A percentile compares a stretch with the other conserved stretches of the same genome.
phyloP scores from a whole-genome alignment of 2,113 vertebrate species.

The Gallinago jamesoni region DNA sequence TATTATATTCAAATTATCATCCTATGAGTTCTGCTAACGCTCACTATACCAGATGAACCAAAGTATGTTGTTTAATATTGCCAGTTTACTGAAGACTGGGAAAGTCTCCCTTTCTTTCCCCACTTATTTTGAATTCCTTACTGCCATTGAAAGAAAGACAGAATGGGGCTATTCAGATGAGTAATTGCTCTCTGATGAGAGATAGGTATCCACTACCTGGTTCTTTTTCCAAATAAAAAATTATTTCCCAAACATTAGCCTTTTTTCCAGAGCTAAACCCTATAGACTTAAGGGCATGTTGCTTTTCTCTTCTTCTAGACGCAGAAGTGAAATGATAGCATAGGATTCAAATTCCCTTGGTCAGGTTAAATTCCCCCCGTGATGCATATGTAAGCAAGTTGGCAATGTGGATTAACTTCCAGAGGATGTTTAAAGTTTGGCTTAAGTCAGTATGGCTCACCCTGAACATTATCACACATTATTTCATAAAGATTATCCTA shows the following conservation, averaged over 20 bases:
- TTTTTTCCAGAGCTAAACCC: background rate
- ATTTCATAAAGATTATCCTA: background rate
- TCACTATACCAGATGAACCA: background rate
- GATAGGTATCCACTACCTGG: background rate
- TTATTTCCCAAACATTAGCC: background rate
- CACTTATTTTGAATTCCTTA: background rate
- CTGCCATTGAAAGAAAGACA: background rate
- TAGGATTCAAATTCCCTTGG: background rate
- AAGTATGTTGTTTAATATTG: background rate
- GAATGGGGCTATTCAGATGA: background rate
- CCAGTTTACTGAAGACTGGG: background rate
- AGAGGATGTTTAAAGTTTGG: background rate
- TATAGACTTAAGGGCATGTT: background rate
- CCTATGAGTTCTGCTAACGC: background rate
- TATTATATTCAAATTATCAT: background rate
- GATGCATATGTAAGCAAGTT: background rate
- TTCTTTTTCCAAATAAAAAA: background rate
- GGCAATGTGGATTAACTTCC: background rate
- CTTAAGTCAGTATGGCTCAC: background rate
- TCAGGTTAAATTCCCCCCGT: background rate
- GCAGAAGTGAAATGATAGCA: background rate
- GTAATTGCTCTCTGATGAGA: background rate
- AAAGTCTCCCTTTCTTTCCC: background rate
- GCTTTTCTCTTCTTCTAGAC: background rate
- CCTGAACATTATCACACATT: background rate